A percentile compares a stretch with the other conserved stretches of the same genome.
Evolutionary conservation across 2,888 invertebrate genomes (phyloP).

Genomic region (Himalopsyche anomala): DNA sequence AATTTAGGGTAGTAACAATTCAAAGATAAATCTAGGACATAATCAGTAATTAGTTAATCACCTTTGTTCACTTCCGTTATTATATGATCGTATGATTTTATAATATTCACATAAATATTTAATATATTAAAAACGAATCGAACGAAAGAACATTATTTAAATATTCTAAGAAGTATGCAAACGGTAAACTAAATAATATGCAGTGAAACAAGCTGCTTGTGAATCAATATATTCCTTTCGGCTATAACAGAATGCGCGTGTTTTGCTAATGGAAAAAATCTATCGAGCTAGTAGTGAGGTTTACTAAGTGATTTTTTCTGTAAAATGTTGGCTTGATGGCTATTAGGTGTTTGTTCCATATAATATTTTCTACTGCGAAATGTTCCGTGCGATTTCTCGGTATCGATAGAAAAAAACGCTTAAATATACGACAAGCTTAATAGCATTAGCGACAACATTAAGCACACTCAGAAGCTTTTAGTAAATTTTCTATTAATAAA

Average conservation of each 20-base stretch:
- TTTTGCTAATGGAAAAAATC: conserved; percentile 15
- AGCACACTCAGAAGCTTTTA: too few relatives aligned
- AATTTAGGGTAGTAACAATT: too few relatives aligned
- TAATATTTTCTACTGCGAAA: not conserved
- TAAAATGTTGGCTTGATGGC: conserved; percentile 8
- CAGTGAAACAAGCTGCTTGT: not conserved
- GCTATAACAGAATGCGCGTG: not conserved
- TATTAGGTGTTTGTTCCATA: conserved; percentile 24
- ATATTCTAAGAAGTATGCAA: not conserved
- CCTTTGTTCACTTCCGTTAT: too few relatives aligned
- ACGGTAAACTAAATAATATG: not conserved
- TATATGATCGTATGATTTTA: too few relatives aligned
- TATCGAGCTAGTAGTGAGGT: not conserved
- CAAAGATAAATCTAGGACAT: too few relatives aligned
- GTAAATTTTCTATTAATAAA: too few relatives aligned
- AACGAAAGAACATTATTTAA: too few relatives aligned
- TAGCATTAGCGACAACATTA: too few relatives aligned
- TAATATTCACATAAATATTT: too few relatives aligned
- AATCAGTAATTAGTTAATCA: too few relatives aligned
- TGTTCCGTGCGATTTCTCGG: not conserved
- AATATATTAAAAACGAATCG: too few relatives aligned
- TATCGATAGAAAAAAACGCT: not conserved
- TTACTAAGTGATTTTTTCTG: conserved; percentile 10
- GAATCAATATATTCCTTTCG: not conserved
- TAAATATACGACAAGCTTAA: too few relatives aligned